phyloP scores from a whole-genome alignment of 1,140 invertebrate genomes.

The Nomia melanderi region DNA sequence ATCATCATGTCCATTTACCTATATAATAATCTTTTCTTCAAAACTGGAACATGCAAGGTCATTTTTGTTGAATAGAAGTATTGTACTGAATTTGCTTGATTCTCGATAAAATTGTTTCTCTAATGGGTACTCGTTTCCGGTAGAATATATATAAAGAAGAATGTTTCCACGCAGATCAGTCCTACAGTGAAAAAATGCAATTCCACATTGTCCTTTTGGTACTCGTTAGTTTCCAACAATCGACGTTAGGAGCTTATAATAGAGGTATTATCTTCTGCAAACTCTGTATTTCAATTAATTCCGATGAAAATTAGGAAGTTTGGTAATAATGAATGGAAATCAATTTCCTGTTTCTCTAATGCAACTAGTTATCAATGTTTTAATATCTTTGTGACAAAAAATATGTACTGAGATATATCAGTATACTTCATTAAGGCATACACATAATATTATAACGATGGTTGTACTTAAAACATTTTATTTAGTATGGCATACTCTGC shows the following conservation, averaged over 20 bases:
- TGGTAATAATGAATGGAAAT: not conserved
- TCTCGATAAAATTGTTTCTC: conserved; percentile 57
- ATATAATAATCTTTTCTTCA: conserved; percentile 15
- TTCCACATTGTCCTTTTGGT: conserved; percentile 22
- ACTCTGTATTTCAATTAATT: not conserved
- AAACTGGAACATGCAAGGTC: conserved; percentile 38
- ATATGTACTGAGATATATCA: too few species aligned
- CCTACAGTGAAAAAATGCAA: conserved; percentile 45
- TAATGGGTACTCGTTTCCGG: conserved; percentile 59
- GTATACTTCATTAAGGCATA: too few species aligned
- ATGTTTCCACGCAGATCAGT: conserved; percentile 27
- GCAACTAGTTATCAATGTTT: too few species aligned
- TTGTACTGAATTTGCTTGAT: conserved; percentile 49
- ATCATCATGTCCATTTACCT: not conserved
- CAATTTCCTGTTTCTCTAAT: too few species aligned
- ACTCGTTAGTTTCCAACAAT: conserved; percentile 28
- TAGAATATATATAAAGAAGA: conserved; percentile 49
- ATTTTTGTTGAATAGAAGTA: conserved; percentile 30
- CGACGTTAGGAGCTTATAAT: conserved; percentile 16
- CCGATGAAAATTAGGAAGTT: not conserved
- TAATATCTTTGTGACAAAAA: too few species aligned
- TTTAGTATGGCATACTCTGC: too few species aligned
- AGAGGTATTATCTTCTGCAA: conserved; percentile 20
- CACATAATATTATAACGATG: too few species aligned
- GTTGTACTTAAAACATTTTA: too few species aligned